Base-by-base conservation (phyloP, 2,797 vertebrate species). In the Clarias fuscus region DNA sequence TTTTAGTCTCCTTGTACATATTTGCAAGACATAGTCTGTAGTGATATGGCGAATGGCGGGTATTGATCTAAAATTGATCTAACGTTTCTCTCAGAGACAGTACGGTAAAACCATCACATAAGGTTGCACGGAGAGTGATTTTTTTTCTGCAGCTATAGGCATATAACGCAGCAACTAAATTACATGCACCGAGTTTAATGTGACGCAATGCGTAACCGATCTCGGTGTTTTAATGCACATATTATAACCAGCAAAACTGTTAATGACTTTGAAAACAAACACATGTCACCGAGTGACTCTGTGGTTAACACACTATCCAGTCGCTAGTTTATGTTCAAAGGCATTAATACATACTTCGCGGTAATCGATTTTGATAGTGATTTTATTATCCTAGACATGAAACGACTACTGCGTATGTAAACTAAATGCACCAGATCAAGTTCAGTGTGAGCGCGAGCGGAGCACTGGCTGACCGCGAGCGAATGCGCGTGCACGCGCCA, bases 371-470 rank as follows among this genome's bases (percentile, higher is more conserved):
- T 37, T 70, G 58, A 81, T 48, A 77, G 40, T 65, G 43, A 72
- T 87, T 53, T 73, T 77, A 89, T 81, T 43, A 85, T 53, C 62
- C 53, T 30, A 70, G 59, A 81, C 53, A 76, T 30, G 5, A 64
- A 81, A 71, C 14, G 30, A 64, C 27, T 82, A 33, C 13, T 65
- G 22, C n/a, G 37, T 83, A 43, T 65, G 65, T 56, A n/a, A 83
- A 48, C 48, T 67, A 67, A 85, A 27, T 77, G 77, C 64, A 70
- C 59, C 7, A 64, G 72, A 71, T 40, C n/a, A 33, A 83, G 58
- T 48, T 81, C 62, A 59, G n/a, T 27, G 11, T 13, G 64, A 82
- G 20, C 17, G 56, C 33, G 22, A 56, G 56, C 15, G 43, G 65
- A 65, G 61, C 33, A 22, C 33, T 80, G 17, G 61, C 62, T 24